phyloP scores from a whole-genome alignment of 2,113 vertebrate genomes.

The Sander vitreus region DNA sequence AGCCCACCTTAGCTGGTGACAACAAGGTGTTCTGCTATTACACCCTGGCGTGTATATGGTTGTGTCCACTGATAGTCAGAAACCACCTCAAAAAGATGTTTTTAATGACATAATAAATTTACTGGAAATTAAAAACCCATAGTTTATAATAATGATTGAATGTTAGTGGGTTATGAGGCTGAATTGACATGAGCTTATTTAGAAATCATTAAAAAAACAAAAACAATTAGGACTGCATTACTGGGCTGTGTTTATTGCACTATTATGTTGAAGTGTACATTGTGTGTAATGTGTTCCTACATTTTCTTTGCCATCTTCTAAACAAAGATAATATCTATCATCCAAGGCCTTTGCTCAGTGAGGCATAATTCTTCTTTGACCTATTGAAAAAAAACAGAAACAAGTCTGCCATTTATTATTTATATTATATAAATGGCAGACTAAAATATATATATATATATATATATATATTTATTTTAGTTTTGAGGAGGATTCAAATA shows the following conservation, averaged over 20 bases:
- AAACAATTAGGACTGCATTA: background rate
- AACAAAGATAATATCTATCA: background rate
- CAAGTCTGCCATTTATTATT: background rate
- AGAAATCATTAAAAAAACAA: background rate
- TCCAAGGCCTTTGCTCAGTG: background rate
- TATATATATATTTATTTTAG: no score
- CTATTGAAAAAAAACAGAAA: background rate
- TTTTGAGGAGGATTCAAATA: background rate
- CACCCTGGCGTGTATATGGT: background rate
- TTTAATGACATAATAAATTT: background rate
- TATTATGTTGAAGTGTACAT: background rate
- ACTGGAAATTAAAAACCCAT: background rate
- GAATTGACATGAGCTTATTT: background rate
- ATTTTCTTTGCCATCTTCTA: background rate
- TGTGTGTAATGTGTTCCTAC: background rate
- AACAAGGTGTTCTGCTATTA: constrained; percentile 15
- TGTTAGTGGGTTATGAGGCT: background rate
- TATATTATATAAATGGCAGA: no score
- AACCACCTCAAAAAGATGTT: background rate
- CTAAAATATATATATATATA: no score
- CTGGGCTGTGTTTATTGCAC: background rate
- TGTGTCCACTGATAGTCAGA: constrained; percentile 15
- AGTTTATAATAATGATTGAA: background rate
- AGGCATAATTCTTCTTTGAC: background rate
- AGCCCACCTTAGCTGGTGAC: constrained; percentile 16